Percentiles rank a stretch among this genome's conserved stretches.
Conservation (phyloP, 2,113 vertebrate genomes). For the Periophthalmodon schlosseri region DNA sequence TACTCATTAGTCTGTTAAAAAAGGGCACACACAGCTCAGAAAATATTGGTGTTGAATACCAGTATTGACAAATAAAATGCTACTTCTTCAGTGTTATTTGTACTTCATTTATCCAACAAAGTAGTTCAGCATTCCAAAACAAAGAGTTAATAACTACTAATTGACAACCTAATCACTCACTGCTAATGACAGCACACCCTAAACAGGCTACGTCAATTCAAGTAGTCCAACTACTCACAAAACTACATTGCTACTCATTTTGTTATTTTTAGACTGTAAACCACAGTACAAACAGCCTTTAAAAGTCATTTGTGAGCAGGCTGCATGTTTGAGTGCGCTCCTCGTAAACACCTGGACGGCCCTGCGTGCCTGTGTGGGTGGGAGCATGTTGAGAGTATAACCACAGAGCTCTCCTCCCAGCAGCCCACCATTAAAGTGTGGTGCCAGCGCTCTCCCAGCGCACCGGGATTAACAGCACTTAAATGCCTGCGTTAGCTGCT, state of each 20-base stretch:
- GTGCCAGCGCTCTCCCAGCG: slow-evolving; percentile 64
- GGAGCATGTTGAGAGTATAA: slow-evolving; percentile 40
- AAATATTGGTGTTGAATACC: no score
- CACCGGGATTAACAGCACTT: slow-evolving; percentile 75
- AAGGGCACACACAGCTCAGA: no score
- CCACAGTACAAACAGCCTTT: neutral
- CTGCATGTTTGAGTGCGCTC: neutral
- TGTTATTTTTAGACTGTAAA: neutral
- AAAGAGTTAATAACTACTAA: neutral
- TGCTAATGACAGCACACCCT: neutral
- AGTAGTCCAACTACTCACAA: neutral
- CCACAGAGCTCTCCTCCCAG: slow-evolving; percentile 54
- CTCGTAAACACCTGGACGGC: slow-evolving; percentile 34
- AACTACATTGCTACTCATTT: neutral
- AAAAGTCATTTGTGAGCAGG: neutral
- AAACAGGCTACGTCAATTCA: neutral
- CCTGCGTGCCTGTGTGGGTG: slow-evolving; percentile 45
- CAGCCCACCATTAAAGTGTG: slow-evolving; percentile 63
- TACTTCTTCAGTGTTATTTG: no score
- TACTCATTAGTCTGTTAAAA: no score
- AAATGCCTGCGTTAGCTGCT: slow-evolving; percentile 69
- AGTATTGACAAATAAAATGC: no score
- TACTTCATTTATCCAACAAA: no score
- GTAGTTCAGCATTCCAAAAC: no score
- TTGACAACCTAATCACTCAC: neutral